Evolutionary conservation across 2,888 invertebrate species (phyloP).

Genomic region (Xestia ashworthii): DNA sequence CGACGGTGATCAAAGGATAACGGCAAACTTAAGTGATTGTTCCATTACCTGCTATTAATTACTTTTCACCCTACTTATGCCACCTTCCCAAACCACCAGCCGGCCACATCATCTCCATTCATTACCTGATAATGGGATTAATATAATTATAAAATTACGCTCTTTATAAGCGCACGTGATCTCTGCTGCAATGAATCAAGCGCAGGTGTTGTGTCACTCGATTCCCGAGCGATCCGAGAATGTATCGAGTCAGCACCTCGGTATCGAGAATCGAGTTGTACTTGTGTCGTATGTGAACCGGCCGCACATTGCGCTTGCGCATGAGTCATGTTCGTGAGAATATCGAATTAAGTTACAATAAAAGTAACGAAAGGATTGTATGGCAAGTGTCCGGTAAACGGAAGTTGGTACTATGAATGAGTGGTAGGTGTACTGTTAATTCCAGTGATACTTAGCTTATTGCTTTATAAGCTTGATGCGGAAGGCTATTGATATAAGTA

Average conservation of each 20-base stretch:
- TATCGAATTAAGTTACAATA: conserved; percentile 63
- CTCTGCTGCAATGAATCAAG: conserved; percentile 66
- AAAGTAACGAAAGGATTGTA: conserved; percentile 50
- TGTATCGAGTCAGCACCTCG: conserved; percentile 79
- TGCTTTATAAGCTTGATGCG: conserved; percentile 12
- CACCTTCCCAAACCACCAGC: conserved; percentile 20
- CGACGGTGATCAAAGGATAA: conserved; percentile 23
- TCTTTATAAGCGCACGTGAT: conserved; percentile 42
- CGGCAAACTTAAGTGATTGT: conserved; percentile 27
- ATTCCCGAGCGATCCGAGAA: conserved; percentile 77
- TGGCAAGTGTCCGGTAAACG: conserved; percentile 53
- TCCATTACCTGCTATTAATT: conserved; percentile 10
- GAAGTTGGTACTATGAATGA: conserved; percentile 58
- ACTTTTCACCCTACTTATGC: conserved; percentile 5
- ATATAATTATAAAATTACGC: conserved; percentile 47
- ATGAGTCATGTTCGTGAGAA: conserved; percentile 80
- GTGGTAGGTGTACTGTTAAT: conserved; percentile 18
- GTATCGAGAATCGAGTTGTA: conserved; percentile 77
- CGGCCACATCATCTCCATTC: conserved; percentile 33
- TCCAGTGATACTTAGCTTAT: conserved; percentile 19
- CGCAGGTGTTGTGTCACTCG: conserved; percentile 84
- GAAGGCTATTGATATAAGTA: not conserved
- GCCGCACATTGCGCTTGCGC: conserved; percentile 66
- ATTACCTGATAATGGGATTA: conserved; percentile 44
- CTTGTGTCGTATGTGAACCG: conserved; percentile 74